Evolutionary conservation across 1,140 invertebrate species (phyloP).

Genomic region (Pseudomyrmex cubaensis): DNA sequence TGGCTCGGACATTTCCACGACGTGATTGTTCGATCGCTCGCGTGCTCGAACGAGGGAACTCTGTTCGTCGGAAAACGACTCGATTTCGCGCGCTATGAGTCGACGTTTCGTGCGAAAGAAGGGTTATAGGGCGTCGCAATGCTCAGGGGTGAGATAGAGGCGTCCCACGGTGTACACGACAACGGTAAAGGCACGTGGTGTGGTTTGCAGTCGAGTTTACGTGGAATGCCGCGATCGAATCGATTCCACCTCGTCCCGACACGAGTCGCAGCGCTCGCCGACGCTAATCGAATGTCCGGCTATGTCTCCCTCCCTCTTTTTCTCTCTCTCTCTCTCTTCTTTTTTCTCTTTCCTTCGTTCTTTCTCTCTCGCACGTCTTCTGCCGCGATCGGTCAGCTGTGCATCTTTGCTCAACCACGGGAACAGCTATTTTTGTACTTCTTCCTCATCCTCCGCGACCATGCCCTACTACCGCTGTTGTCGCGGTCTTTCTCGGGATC

Average conservation of each 20-base stretch:
- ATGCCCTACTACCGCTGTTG: slow-evolving; percentile 33
- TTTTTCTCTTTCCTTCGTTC: slow-evolving; percentile 10
- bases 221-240: slow-evolving; percentile 37
- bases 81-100: slow-evolving; percentile 28
- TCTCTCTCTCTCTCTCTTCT: background rate
- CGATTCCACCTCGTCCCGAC: slow-evolving; percentile 41
- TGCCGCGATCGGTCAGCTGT: slow-evolving; percentile 62
- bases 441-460: slow-evolving; percentile 71
- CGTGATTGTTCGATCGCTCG: slow-evolving; percentile 15
- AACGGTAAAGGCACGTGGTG: slow-evolving; percentile 72
- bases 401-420: slow-evolving; percentile 67
- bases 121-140: slow-evolving; percentile 3
- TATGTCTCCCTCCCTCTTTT: background rate
- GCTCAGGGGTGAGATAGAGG: background rate
- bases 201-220: slow-evolving; percentile 49
- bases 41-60: background rate
- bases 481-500: slow-evolving; percentile 53
- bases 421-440: slow-evolving; percentile 70
- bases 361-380: background rate
- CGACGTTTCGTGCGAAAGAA: slow-evolving; percentile 33
- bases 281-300: slow-evolving; percentile 54
- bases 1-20: slow-evolving; percentile 71
- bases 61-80: slow-evolving; percentile 4
- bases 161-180: slow-evolving; percentile 18
- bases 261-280: slow-evolving; percentile 34